Evolutionary conservation across 2,113 vertebrate genomes (phyloP).

Genomic region (Mesoclemmys tuberculata): DNA sequence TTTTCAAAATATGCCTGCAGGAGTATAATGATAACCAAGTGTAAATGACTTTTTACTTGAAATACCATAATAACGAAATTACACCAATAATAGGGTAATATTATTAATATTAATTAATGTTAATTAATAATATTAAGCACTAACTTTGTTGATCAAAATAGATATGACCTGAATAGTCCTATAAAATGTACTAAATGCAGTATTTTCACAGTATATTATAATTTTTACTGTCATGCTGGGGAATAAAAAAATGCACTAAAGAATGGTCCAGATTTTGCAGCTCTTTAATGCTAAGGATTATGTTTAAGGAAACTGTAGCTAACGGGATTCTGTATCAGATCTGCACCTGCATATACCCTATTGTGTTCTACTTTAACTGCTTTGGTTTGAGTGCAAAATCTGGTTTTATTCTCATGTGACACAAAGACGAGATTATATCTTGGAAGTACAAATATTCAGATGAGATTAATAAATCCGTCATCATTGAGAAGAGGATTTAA

Average conservation of each 20-base stretch:
- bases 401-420: neutral
- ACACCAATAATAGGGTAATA: neutral
- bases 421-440: neutral
- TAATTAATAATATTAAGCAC: neutral
- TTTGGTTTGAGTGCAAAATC: neutral
- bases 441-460: neutral
- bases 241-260: neutral
- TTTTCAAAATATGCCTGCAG: neutral
- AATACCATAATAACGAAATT: neutral
- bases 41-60: slow-evolving; percentile 6
- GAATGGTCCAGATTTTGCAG: neutral
- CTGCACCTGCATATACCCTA: neutral
- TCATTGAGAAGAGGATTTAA: neutral
- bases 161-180: slow-evolving; percentile 12
- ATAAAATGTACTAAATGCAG: neutral
- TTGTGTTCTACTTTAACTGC: neutral
- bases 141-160: slow-evolving; percentile 34
- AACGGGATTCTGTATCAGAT: slow-evolving; percentile 12
- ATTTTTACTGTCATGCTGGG: neutral
- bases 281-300: neutral
- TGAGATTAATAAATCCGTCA: neutral
- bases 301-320: neutral
- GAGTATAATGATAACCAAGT: slow-evolving; percentile 1
- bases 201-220: neutral
- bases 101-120: too few relatives aligned